Base-by-base conservation (phyloP, 2,888 invertebrate species). In the Nomada fabriciana region DNA sequence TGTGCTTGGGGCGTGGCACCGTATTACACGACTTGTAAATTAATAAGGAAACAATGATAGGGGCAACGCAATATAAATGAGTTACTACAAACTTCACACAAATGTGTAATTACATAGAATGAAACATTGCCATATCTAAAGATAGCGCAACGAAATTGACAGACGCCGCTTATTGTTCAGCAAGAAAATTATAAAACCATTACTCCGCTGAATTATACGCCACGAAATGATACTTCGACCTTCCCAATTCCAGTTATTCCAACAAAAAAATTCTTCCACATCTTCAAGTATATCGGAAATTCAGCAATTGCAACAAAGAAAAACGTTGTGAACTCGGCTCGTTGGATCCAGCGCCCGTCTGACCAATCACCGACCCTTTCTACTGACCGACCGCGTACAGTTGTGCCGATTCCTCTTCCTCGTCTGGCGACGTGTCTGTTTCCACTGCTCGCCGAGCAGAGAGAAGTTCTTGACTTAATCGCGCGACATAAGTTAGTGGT, bases 391-490 rank as follows among this genome's bases (percentile, higher is more conserved):
- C 13, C 36, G 42, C 43, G 11, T 72, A 80, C 36, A 36, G 36
- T 5, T 36, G 1, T 0, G 36, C 80, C 71, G 80, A 80, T 80
- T 80, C 57, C 50, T 29, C 57, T 59, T 23, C 57, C 63, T 47
- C 7, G 36, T 10, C 25, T 53, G 64, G 36, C 29, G 4, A n/a
- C 29, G 36, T 55, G 15, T 47, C 25, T 42, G 65, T 61, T 47
- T 47, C 25, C 25, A 65, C 50, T 29, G 25, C 23, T 9, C 10
- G 42, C 4, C 25, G 42, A 11, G 13, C 23, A 29, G 2, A 57
- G 52, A 59, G 69, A 67, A 77, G 76, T 79, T 72, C 78, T 86
- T 79, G 82, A 88, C 86, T 88, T 87, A 88, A 87, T 87, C 84
- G 85, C 23, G 57, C 20, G 55, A 64, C 61, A 74, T 81, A 83